Base-by-base conservation (phyloP, 2,113 vertebrate species). In the Pardalotus punctatus region DNA sequence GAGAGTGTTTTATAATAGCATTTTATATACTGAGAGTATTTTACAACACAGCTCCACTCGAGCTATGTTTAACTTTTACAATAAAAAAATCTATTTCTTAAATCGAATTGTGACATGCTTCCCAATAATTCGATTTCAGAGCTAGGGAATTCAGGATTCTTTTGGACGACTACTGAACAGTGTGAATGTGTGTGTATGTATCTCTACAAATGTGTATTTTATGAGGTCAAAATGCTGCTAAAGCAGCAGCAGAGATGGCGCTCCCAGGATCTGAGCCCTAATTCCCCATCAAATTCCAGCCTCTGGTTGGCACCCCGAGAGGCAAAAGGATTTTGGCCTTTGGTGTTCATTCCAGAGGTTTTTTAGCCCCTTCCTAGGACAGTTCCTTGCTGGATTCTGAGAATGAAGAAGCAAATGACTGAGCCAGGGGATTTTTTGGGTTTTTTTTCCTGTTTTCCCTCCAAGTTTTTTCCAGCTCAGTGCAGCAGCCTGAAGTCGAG, bases 371-470 rank as follows among this genome's bases (percentile, higher is more conserved):
- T 28, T 27, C 29, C 27, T 10, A 14, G 36, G 35, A n/a, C 0
- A 54, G 61, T 3, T 76, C 70, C 54, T 22, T 67, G 9, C 35
- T 33, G 65, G 38, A 22, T 25, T 57, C 65, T 54, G 73, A 66
- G 6, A 69, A 29, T 29, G 90, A 84, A 94, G 93, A 94, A 96
- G 94, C 88, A 96, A 97, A 97, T 93, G 90, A 92, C 88, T 84
- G 94, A 96, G 79, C 83, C 58, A 47, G 2, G 3, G 5, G 28
- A 43, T 21, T 48, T 81, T 21, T 71, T 50, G 5, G 2, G 3
- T 23, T 28, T 56, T 82, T 50, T 81, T 56, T 47, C 51, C 62
- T 17, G 42, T 48, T 53, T 56, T 24, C 7, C 11, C 29, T 56
- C 22, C 28, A 54, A 8, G 40, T 60, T 81, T 27, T 58, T 73